Evolutionary conservation across 2,888 invertebrate genomes (phyloP), one percentile per base, ranked within the genome.

Genomic region (Acanthacorydalis orientalis): DNA sequence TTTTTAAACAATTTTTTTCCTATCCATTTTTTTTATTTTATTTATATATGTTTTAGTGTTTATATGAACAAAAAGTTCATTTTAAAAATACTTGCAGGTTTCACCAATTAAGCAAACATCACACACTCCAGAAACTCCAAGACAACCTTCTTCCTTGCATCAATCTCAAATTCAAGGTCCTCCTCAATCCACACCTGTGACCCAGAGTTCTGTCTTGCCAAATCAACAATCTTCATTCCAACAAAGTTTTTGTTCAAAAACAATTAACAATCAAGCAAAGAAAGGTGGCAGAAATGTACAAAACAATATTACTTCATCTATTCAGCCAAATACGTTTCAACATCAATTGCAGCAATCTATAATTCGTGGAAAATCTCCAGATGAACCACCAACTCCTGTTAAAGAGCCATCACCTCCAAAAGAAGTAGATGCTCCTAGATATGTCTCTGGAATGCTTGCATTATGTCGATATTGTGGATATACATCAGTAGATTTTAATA

Each of bases 391-490:
- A 31, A 45, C 46, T 39, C 43, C 47, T 14, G 16, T 48, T 62
- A 63, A 53, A 64, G 69, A 69, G 9, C 66, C 67, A n/a, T 65
- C 69, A 41, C 74, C 77, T 3, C 75, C 77, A 50, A 72, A 73
- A 2, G 72, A 74, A 32, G 58, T 63, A 51, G 60, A 68, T 55
- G 53, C 61, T 46, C 76, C 81, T 4, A 77, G 77, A 54, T 73
- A 70, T 52, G 72, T 83, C 32, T 76, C 78, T 35, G 86, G 86
- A 45, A 80, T 77, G 69, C 66, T 82, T 53, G 86, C 86, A 7
- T 74, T 90, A 1, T 91, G 91, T 64, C 75, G 77, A 52, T 73
- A 74, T 53, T 91, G 91, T 63, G 90, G 90, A 14, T 79, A 81
- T 59, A 74, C 80, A 42, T 86, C 87, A 46, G 73, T 75, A 56